Evolutionary conservation across 2,888 invertebrate species (phyloP), one percentile per base, ranked within the genome.

Genomic region (Erebia epiphron): DNA sequence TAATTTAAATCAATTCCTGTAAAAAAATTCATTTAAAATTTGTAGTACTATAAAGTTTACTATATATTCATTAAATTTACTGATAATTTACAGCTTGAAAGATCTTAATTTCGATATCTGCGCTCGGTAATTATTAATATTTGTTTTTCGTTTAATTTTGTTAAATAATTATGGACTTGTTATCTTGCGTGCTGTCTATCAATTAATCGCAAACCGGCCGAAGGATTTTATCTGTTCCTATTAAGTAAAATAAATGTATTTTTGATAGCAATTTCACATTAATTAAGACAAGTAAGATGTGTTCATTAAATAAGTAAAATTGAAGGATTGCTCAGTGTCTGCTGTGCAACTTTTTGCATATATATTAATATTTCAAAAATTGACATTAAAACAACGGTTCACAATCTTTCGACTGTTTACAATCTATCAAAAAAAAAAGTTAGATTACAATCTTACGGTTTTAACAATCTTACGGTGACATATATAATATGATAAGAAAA

Each of bases 121-220:
- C 16, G 41, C 16, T 18, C 16, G 11, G 61, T 61, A 61, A 46
- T 43, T 61, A 61, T 18, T 13, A 0, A 5, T 35, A 35, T 35
- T 61, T 61, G 61, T 61, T 61, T 61, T 61, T 61, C 18, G 46
- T 43, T 61, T 61, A 43, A 60, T 61, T 61, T 61, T 46, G 43
- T 46, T 46, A 7, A 61, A 61, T 61, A 61, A 61, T 61, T 60
- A 46, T 18, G 60, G 41, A 16, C 43, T 43, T 9, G 43, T 43
- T 61, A 61, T 43, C 60, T 61, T 43, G 61, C 61, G 43, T 61
- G 57, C 13, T 61, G 43, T 61, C 43, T 46, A 61, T 61, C 61
- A 43, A 61, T 61, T 61, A 61, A 43, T 61, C 61, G 35, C 43
- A n/a, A 14, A 35, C 57, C 8, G 41, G 58, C 41, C 58, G 35